Conservation (phyloP, 2,888 invertebrate species). For the Hypomecis atomaria region DNA sequence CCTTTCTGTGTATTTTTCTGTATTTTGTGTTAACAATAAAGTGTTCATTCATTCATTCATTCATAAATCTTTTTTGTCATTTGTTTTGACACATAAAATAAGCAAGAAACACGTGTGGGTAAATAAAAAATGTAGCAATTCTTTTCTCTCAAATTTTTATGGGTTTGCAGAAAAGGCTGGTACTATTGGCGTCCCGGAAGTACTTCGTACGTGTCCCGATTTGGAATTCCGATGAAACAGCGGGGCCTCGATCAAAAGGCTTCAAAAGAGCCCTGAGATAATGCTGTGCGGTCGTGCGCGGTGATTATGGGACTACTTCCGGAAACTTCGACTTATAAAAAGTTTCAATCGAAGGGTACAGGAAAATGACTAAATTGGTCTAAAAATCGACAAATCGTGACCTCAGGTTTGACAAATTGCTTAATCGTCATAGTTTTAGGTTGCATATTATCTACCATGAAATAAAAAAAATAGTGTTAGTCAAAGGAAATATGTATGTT, state of each 20-base stretch:
- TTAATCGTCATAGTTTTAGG: too few relatives aligned
- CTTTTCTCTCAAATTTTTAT: slow-evolving; percentile 13
- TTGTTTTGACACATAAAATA: slow-evolving; percentile 7
- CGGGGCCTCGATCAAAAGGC: slow-evolving; percentile 32
- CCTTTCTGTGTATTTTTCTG: too few relatives aligned
- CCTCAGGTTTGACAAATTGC: too few relatives aligned
- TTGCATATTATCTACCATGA: too few relatives aligned
- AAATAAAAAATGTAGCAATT: slow-evolving; percentile 5
- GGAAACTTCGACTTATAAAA: slow-evolving; percentile 13
- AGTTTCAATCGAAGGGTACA: slow-evolving; percentile 9
- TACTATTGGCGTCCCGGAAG: slow-evolving; percentile 20
- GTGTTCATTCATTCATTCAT: too few relatives aligned
- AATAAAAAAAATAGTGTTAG: too few relatives aligned
- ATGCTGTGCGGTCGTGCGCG: slow-evolving; percentile 29
- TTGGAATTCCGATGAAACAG: slow-evolving; percentile 37
- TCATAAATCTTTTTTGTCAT: neutral
- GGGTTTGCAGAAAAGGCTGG: slow-evolving; percentile 9
- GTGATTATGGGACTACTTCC: slow-evolving; percentile 24
- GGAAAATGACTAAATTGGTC: too few relatives aligned
- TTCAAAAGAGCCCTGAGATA: slow-evolving; percentile 32
- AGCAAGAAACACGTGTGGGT: neutral
- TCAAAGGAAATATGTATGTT: too few relatives aligned
- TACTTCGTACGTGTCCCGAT: slow-evolving; percentile 37
- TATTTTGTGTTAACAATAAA: too few relatives aligned
- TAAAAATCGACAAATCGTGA: too few relatives aligned